These are phyloP conservation scores for Melinopterus prodromus DNA, from an alignment of 2,888 invertebrate genomes.

Conservation along the genomic window DNA sequence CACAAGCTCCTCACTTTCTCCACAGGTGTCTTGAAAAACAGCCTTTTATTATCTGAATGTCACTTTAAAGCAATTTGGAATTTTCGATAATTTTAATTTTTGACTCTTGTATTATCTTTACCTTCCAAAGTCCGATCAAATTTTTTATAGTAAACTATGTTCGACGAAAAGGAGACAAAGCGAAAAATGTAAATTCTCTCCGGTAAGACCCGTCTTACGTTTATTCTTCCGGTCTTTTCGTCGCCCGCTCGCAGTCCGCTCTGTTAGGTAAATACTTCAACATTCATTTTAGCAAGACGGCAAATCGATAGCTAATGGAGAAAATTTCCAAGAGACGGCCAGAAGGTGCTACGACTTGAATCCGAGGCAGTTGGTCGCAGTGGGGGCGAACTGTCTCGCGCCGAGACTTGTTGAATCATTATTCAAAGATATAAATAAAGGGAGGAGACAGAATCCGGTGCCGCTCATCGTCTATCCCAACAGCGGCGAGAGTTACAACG, in stretches of 20 bases:
- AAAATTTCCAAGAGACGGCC: constrained; percentile 78
- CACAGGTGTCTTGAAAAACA: too few relatives aligned
- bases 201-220: too few relatives aligned
- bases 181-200: neutral
- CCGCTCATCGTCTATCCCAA: constrained; percentile 93
- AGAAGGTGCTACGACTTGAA: constrained; percentile 68
- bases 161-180: neutral
- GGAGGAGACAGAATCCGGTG: constrained; percentile 62
- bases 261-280: neutral
- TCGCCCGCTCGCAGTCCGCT: neutral
- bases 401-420: constrained; percentile 72
- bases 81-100: too few relatives aligned
- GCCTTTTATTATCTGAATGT: too few relatives aligned
- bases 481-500: constrained; percentile 84
- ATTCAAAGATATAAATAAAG: constrained; percentile 65
- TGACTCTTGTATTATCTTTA: too few relatives aligned
- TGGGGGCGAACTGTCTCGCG: constrained; percentile 89
- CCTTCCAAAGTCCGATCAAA: too few relatives aligned
- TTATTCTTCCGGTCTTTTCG: neutral
- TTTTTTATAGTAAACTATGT: neutral
- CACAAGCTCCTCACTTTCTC: too few relatives aligned
- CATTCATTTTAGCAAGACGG: constrained; percentile 64
- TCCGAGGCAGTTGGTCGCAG: constrained; percentile 80
- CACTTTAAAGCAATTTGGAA: too few relatives aligned
- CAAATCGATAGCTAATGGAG: constrained; percentile 77